phyloP scores from a whole-genome alignment of 2,113 vertebrate genomes.

The Phoxinus phoxinus region DNA sequence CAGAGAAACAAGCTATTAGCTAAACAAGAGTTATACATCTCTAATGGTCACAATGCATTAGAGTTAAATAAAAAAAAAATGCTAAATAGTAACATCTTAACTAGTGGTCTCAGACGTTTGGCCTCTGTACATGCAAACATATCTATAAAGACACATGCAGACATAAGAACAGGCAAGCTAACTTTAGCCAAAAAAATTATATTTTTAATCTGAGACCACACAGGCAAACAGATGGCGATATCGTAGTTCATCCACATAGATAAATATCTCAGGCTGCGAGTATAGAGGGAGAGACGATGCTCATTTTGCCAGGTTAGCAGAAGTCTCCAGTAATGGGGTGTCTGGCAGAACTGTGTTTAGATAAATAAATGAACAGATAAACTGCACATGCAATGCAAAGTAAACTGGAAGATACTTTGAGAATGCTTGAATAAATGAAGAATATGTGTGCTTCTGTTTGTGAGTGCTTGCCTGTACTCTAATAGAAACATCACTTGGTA shows the following conservation, averaged over 20 bases:
- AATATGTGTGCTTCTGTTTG: neutral
- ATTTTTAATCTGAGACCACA: constrained; percentile 3
- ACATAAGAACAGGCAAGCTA: neutral
- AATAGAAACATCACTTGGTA: neutral
- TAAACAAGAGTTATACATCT: neutral
- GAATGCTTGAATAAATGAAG: neutral
- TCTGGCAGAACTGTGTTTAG: constrained; percentile 7
- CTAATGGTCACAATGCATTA: neutral
- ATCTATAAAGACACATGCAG: neutral
- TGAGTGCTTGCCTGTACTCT: neutral
- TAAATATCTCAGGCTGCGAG: constrained; percentile 18
- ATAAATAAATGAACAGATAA: constrained; percentile 15
- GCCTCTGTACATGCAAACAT: neutral
- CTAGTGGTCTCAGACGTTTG: neutral
- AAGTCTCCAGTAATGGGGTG: neutral
- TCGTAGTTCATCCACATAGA: constrained; percentile 6
- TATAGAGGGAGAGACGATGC: neutral
- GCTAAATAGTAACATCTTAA: neutral
- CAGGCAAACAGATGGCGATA: constrained; percentile 16
- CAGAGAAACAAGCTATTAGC: no score
- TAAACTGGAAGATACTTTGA: neutral
- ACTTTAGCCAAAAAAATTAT: neutral
- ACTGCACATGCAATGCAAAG: neutral
- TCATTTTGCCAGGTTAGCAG: neutral
- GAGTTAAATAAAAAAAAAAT: neutral